A percentile compares a stretch with the other conserved stretches of the same genome.
These are phyloP conservation scores for Zosterops borbonicus DNA, from an alignment of 2,113 vertebrate species.

Conservation along the genomic window DNA sequence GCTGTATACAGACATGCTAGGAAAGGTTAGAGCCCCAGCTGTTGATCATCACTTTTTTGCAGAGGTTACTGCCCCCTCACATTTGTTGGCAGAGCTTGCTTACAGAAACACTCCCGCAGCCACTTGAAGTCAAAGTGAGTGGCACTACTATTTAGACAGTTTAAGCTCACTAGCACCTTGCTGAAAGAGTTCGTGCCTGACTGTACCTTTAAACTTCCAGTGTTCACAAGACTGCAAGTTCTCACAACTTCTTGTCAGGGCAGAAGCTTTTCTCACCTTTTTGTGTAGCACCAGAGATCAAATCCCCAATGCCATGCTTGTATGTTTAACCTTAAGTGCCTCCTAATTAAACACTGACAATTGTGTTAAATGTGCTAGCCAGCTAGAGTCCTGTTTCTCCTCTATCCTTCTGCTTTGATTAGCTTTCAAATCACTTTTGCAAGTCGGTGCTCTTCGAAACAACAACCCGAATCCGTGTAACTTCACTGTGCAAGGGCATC, in stretches of 20 bases:
- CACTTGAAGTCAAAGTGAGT: neutral
- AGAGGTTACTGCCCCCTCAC: constrained; percentile 33
- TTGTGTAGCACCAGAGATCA: neutral
- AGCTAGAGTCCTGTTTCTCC: neutral
- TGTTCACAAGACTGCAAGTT: neutral
- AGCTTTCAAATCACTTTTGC: neutral
- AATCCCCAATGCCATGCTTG: neutral
- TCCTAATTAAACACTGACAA: constrained; percentile 19
- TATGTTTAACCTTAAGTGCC: constrained; percentile 20
- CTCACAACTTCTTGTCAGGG: neutral
- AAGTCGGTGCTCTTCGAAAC: neutral
- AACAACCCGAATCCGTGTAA: neutral
- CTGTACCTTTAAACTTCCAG: neutral
- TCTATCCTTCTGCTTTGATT: neutral
- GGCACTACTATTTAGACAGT: neutral
- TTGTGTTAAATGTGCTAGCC: neutral
- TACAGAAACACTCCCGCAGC: neutral
- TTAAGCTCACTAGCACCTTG: neutral
- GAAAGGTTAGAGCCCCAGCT: constrained; percentile 45
- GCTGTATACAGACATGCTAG: constrained; percentile 4
- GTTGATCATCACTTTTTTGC: constrained; percentile 25
- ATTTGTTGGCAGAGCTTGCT: constrained; percentile 14
- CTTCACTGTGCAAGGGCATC: neutral
- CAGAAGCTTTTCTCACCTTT: constrained; percentile 29
- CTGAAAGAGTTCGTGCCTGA: neutral